Conservation (phyloP, 2,113 vertebrate species). For the Nannobrachium achirus region DNA sequence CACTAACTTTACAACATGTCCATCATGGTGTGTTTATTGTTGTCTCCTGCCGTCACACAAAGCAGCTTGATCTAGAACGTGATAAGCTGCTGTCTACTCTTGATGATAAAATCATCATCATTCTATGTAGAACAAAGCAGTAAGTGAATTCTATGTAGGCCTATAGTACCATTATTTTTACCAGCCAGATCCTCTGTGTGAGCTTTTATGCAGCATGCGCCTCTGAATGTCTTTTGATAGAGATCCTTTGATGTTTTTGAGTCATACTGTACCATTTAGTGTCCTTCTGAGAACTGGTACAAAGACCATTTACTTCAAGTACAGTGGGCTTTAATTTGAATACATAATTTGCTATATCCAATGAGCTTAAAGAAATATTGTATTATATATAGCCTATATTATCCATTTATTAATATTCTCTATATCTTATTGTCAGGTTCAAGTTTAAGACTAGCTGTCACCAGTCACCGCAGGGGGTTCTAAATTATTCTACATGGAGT, state of each 20-base stretch:
- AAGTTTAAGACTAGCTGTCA: conserved; percentile 28
- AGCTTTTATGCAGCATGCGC: not conserved
- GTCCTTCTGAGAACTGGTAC: not conserved
- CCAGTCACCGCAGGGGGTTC: conserved; percentile 45
- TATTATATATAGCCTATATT: no score
- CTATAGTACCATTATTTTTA: no score
- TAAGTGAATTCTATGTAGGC: not conserved
- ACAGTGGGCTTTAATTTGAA: not conserved
- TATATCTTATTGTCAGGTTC: conserved; percentile 10
- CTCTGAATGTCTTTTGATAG: no score
- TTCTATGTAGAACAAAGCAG: not conserved
- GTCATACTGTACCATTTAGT: no score
- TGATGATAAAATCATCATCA: not conserved
- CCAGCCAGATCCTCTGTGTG: not conserved
- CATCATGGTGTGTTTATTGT: conserved; percentile 46
- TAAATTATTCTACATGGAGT: conserved; percentile 59
- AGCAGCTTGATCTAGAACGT: conserved; percentile 19
- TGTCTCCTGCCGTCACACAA: conserved; percentile 37
- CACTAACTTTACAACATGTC: conserved; percentile 43
- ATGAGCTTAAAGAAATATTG: no score
- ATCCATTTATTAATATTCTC: not conserved
- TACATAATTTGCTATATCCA: not conserved
- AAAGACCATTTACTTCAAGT: not conserved
- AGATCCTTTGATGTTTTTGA: no score
- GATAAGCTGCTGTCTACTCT: not conserved